phyloP scores from a whole-genome alignment of 2,888 invertebrate species.

The Bedellia somnulentella region DNA sequence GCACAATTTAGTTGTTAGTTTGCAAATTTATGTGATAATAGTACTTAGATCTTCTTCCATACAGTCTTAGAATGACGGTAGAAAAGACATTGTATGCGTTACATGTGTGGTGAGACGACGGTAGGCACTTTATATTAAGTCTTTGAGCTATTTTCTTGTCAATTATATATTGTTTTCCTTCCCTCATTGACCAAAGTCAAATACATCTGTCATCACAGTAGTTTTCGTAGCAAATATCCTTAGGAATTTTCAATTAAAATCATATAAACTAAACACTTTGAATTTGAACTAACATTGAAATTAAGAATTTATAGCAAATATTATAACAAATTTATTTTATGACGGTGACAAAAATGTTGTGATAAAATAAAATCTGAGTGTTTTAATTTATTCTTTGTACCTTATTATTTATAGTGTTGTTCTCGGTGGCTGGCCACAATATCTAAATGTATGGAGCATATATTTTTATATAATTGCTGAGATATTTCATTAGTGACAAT shows the following conservation, averaged over 20 bases:
- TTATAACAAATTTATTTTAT: no score
- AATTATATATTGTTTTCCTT: no score
- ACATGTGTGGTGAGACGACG: slow-evolving; percentile 62
- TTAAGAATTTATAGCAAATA: no score
- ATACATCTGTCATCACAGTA: no score
- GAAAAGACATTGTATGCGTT: slow-evolving; percentile 24
- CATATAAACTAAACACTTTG: no score
- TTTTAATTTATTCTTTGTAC: slow-evolving; percentile 8
- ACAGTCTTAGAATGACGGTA: slow-evolving; percentile 5
- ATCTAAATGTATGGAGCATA: slow-evolving; percentile 34
- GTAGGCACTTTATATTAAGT: slow-evolving; percentile 36
- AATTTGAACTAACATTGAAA: no score
- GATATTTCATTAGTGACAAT: slow-evolving; percentile 27
- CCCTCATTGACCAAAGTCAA: no score
- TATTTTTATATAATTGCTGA: slow-evolving; percentile 34
- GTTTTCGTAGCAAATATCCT: no score
- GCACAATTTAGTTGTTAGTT: slow-evolving; percentile 47
- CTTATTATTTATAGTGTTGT: slow-evolving; percentile 19
- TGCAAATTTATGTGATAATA: slow-evolving; percentile 53
- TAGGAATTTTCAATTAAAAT: no score
- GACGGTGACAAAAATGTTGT: slow-evolving; percentile 28
- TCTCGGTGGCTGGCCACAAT: slow-evolving; percentile 53
- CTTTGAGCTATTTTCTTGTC: no score
- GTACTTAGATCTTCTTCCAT: slow-evolving; percentile 41
- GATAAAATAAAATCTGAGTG: slow-evolving; percentile 21